These are phyloP conservation scores for Heliconius ethilla DNA, from an alignment of 2,888 invertebrate species.

Conservation along the genomic window DNA sequence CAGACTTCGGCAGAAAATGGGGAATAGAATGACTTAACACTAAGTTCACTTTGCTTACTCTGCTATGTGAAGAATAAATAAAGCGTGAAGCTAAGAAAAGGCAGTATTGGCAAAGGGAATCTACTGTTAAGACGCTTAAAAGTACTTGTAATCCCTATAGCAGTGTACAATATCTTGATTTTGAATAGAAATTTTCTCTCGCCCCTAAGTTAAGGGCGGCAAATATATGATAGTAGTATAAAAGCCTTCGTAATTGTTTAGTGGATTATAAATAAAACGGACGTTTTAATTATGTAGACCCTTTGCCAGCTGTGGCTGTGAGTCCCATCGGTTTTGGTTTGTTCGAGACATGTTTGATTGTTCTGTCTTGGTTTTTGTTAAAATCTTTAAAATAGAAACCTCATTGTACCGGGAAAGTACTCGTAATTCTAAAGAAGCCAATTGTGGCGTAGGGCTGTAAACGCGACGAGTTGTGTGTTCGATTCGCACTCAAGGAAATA, in stretches of 20 bases:
- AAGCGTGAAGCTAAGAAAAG: no score
- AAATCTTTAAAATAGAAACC: no score
- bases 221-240: conserved; percentile 31
- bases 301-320: conserved; percentile 34
- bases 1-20: not conserved
- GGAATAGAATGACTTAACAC: not conserved
- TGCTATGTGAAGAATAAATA: no score
- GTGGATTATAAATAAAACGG: conserved; percentile 48
- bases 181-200: conserved; percentile 3
- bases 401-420: no score
- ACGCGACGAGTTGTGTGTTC: no score
- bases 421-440: no score
- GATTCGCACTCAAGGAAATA: no score
- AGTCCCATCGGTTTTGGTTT: conserved; percentile 17
- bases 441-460: no score
- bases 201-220: not conserved
- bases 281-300: conserved; percentile 45
- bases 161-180: not conserved
- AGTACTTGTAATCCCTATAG: not conserved
- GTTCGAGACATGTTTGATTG: conserved; percentile 17
- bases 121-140: not conserved
- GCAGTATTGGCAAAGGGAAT: not conserved
- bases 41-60: not conserved
- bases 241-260: conserved; percentile 41
- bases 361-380: no score